Evolutionary conservation across 2,113 vertebrate genomes (phyloP), one percentile per base, ranked within the genome.

Genomic region (Oryzias curvinotus): DNA sequence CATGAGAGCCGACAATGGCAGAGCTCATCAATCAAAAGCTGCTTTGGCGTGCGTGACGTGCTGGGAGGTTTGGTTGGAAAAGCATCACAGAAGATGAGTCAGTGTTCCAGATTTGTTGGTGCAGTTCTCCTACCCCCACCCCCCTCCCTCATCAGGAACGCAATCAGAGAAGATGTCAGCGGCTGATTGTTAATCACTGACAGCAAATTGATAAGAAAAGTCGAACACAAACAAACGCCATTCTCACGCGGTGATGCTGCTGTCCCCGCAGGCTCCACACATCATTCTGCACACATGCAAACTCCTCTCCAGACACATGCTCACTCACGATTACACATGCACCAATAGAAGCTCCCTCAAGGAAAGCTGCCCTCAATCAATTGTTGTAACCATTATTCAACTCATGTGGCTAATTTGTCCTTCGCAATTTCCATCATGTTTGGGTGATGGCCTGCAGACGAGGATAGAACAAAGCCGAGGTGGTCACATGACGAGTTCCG

Each of bases 371-470:
- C 68, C 81, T 66, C 76, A 87, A 81, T 85, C 78, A 83, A 77
- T 81, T 82, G 79, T 61, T 76, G 59, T 67, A 78, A 80, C 67
- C 77, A 68, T 82, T 80, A 86, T 78, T 81, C 82, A 85, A 80
- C 89, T 86, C 74, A 62, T 88, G 89, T 67, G 77, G 82, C 68
- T 85, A 78, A 83, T 88, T 84, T 87, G 81, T 90, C 80, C 78
- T 62, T 59, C 50, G 65, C 75, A 79, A 87, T 89, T 85, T 82
- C 68, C 68, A 78, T 81, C 78, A 75, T 52, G 72, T 79, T 58
- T 23, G 62, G 73, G 52, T 80, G 73, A 82, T 61, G 79, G 71
- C 76, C 75, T 71, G 50, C 75, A 79, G 71, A 81, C 63, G 68
- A 73, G 77, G 80, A 81, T 59, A 71, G 61, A 86, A 81, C 62